A percentile compares a stretch with the other conserved stretches of the same genome.
These are phyloP conservation scores for Solea solea DNA, from an alignment of 2,113 vertebrate genomes.

Conservation along the genomic window DNA sequence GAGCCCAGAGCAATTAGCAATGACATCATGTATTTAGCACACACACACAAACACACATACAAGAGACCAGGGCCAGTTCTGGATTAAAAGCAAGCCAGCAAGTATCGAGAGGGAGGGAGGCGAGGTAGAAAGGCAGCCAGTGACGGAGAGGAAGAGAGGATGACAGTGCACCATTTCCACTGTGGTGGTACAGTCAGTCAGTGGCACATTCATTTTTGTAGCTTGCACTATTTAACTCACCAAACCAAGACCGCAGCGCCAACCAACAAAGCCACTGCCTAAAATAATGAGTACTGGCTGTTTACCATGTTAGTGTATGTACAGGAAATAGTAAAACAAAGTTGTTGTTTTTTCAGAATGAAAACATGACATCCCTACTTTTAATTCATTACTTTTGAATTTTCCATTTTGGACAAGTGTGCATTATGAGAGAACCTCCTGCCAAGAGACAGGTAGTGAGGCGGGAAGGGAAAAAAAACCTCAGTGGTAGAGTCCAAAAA, in stretches of 20 bases:
- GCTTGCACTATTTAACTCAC: conserved; percentile 37
- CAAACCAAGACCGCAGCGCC: conserved; percentile 28
- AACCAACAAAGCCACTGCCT: conserved; percentile 28
- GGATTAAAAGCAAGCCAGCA: conserved; percentile 29
- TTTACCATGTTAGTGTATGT: conserved; percentile 9
- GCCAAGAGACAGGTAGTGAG: conserved; percentile 3
- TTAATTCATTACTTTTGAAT: not conserved
- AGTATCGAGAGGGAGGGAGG: conserved; percentile 13
- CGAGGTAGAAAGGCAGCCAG: not conserved
- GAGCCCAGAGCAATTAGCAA: conserved; percentile 56
- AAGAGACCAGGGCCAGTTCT: conserved; percentile 37
- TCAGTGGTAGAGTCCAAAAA: conserved; percentile 40
- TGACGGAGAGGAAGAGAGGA: conserved; percentile 32
- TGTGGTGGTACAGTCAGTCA: conserved; percentile 36
- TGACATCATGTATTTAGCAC: conserved; percentile 57
- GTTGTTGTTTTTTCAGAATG: not conserved
- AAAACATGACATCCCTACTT: not conserved
- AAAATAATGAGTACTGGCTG: conserved; percentile 9
- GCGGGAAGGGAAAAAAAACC: conserved; percentile 24
- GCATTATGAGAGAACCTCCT: not conserved
- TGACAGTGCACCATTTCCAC: conserved; percentile 71
- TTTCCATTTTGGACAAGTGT: not conserved
- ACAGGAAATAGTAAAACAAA: not conserved
- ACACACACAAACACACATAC: conserved; percentile 10
- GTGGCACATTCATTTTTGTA: conserved; percentile 52